These are phyloP conservation scores for Lagodon rhomboides DNA, from an alignment of 2,797 vertebrate species.

Conservation along the genomic window DNA sequence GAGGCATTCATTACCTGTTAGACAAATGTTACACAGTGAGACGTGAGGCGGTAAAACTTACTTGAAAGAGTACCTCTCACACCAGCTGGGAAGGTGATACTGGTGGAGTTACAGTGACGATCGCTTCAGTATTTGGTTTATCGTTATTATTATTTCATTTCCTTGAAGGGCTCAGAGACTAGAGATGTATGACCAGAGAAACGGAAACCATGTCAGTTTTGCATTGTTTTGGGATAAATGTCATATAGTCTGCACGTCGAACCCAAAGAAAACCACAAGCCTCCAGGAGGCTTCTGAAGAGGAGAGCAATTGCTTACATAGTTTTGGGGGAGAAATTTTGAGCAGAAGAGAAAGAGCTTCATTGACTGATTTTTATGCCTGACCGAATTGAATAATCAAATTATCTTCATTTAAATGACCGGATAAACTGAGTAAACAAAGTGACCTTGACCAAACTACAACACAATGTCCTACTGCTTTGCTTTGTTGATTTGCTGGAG, in stretches of 20 bases:
- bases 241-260: slow-evolving; percentile 22
- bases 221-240: slow-evolving; percentile 15
- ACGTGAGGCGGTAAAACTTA: background rate
- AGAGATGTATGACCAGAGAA: slow-evolving; percentile 4
- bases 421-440: too few species aligned
- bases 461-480: too few species aligned
- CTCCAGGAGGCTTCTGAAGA: slow-evolving; percentile 11
- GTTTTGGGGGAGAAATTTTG: too few species aligned
- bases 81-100: background rate
- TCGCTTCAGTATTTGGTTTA: background rate
- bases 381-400: too few species aligned
- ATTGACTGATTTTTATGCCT: too few species aligned
- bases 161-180: background rate
- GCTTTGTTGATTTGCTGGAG: too few species aligned
- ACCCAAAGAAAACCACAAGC: slow-evolving; percentile 7
- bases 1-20: background rate
- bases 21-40: background rate
- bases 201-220: background rate
- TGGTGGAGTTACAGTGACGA: background rate
- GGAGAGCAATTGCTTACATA: background rate
- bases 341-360: too few species aligned
- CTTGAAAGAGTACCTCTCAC: background rate
- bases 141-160: background rate
- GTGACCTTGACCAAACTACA: too few species aligned
- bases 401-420: too few species aligned